A percentile compares a stretch with the other conserved stretches of the same genome.
Conservation (phyloP, 2,797 vertebrate species). For the Parauchenoglanis ngamensis region DNA sequence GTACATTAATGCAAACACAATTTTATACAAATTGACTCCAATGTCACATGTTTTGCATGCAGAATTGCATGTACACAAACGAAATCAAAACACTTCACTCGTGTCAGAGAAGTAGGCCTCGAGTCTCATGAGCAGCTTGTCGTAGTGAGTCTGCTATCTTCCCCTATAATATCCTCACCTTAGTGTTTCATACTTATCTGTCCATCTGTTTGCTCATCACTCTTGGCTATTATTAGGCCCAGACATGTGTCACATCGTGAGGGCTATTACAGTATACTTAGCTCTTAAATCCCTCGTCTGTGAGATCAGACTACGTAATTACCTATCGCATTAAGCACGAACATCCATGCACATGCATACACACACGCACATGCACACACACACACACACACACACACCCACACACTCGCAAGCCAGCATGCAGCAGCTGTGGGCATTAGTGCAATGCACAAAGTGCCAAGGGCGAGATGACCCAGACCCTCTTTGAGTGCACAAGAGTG, state of each 20-base stretch:
- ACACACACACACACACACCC: slow-evolving; percentile 57
- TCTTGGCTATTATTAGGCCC: slow-evolving; percentile 73
- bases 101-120: background rate
- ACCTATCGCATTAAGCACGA: slow-evolving; percentile 75
- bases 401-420: slow-evolving; percentile 59
- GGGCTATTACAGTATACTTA: slow-evolving; percentile 70
- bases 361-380: slow-evolving; percentile 34
- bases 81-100: background rate
- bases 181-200: slow-evolving; percentile 56
- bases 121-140: background rate
- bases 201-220: slow-evolving; percentile 60
- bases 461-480: slow-evolving; percentile 48
- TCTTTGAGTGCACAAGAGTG: slow-evolving; percentile 12
- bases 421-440: slow-evolving; percentile 77
- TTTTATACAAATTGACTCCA: background rate
- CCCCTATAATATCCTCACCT: slow-evolving; percentile 23
- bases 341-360: slow-evolving; percentile 62
- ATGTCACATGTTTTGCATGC: background rate
- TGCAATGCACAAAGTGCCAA: slow-evolving; percentile 66
- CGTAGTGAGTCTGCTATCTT: slow-evolving; percentile 2
- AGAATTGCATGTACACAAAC: background rate
- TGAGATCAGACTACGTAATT: slow-evolving; percentile 82
- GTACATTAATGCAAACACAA: background rate
- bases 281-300: slow-evolving; percentile 74
- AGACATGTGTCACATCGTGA: slow-evolving; percentile 67